Conservation (phyloP, 2,888 invertebrate species). For the Heteropelma amictum region DNA sequence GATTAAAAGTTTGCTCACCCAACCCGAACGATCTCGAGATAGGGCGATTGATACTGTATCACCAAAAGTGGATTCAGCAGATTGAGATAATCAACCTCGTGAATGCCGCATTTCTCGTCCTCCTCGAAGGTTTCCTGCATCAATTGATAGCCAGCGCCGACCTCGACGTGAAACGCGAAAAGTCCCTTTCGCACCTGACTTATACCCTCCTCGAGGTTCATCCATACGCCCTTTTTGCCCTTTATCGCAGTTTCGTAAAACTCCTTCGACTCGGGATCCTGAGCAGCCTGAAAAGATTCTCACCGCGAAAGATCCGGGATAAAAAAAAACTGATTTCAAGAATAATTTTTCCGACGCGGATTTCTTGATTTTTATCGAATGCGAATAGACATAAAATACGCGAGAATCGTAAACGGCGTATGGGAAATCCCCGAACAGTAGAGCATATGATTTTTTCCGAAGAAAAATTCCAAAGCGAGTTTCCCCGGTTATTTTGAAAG, state of each 20-base stretch:
- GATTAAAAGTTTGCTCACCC: conserved; percentile 65
- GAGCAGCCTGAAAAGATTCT: conserved; percentile 80
- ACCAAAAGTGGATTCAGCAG: conserved; percentile 69
- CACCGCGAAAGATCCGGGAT: no score
- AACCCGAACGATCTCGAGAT: conserved; percentile 75
- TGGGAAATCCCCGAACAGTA: no score
- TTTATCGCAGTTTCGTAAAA: conserved; percentile 84
- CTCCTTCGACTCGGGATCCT: conserved; percentile 82
- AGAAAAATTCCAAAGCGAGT: no score
- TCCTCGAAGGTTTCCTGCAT: conserved; percentile 84
- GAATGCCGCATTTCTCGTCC: conserved; percentile 85
- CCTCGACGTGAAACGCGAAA: conserved; percentile 85
- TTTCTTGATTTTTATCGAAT: no score
- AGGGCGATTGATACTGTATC: conserved; percentile 72
- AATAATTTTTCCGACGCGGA: no score
- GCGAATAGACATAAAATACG: no score
- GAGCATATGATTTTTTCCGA: no score
- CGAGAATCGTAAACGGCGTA: no score
- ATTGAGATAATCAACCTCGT: conserved; percentile 80
- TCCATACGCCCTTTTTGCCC: conserved; percentile 81
- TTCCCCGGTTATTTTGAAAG: no score
- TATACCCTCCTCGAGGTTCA: conserved; percentile 83
- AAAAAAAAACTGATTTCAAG: no score
- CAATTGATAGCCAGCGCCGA: conserved; percentile 83
- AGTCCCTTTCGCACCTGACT: conserved; percentile 81